These are phyloP conservation scores for Raja brachyura DNA, from an alignment of 2,113 vertebrate species.

Conservation along the genomic window DNA sequence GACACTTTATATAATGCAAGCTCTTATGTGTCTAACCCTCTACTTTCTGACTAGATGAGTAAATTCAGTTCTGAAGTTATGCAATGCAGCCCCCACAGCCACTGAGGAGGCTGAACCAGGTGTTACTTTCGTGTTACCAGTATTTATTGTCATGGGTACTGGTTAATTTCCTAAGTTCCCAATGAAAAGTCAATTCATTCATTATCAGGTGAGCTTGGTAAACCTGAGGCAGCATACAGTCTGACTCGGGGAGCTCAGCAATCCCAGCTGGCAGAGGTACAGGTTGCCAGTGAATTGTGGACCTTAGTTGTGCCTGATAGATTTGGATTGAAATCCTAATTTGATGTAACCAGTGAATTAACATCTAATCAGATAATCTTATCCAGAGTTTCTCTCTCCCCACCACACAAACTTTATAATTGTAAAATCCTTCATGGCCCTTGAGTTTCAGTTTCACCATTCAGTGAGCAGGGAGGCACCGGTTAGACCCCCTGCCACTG, in stretches of 20 bases:
- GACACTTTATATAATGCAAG: background rate
- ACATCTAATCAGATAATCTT: background rate
- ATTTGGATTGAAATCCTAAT: background rate
- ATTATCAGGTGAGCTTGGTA: background rate
- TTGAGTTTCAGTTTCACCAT: background rate
- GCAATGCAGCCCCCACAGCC: background rate
- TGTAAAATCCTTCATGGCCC: background rate
- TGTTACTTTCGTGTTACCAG: background rate
- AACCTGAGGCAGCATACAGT: background rate
- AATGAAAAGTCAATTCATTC: background rate
- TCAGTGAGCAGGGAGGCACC: no score
- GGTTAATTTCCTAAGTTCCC: background rate
- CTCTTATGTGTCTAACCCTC: background rate
- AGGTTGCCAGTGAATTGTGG: background rate
- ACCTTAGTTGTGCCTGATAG: background rate
- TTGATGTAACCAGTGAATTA: background rate
- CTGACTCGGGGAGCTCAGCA: background rate
- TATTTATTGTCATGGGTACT: background rate
- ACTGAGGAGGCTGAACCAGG: background rate
- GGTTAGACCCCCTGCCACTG: no score
- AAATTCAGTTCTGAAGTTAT: background rate
- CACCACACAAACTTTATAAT: background rate
- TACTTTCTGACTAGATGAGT: background rate
- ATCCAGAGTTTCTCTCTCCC: background rate
- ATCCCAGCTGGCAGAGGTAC: background rate